A percentile compares a stretch with the other conserved stretches of the same genome.
phyloP scores from a whole-genome alignment of 1,140 invertebrate genomes.

The Doryteuthis pealeii region DNA sequence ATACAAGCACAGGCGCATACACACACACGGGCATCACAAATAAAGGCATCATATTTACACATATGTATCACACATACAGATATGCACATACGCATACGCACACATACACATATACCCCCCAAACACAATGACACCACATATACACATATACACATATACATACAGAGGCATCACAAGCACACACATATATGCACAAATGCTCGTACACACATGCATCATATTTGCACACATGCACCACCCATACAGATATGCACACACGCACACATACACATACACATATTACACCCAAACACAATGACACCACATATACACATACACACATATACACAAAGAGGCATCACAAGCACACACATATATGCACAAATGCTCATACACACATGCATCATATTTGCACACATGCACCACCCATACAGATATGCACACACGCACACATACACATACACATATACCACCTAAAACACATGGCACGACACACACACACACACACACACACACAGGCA shows the following conservation, averaged over 20 bases:
- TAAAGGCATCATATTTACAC: too few species aligned
- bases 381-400: background rate
- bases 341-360: background rate
- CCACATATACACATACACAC: background rate
- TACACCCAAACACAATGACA: background rate
- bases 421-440: background rate
- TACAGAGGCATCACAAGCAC: too few species aligned
- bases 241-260: background rate
- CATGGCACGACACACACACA: background rate
- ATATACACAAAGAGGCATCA: background rate
- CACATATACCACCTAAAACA: background rate
- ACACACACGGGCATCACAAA: background rate
- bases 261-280: background rate
- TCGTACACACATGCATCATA: background rate
- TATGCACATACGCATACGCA: background rate
- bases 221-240: background rate
- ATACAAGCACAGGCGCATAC: background rate
- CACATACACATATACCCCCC: background rate
- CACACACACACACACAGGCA: background rate
- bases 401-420: background rate
- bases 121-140: background rate
- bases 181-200: background rate
- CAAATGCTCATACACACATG: background rate
- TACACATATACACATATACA: background rate
- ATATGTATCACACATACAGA: background rate